A percentile compares a stretch with the other conserved stretches of the same genome.
Conservation (phyloP, 2,888 invertebrate genomes). For the Meteorus cinctellus region DNA sequence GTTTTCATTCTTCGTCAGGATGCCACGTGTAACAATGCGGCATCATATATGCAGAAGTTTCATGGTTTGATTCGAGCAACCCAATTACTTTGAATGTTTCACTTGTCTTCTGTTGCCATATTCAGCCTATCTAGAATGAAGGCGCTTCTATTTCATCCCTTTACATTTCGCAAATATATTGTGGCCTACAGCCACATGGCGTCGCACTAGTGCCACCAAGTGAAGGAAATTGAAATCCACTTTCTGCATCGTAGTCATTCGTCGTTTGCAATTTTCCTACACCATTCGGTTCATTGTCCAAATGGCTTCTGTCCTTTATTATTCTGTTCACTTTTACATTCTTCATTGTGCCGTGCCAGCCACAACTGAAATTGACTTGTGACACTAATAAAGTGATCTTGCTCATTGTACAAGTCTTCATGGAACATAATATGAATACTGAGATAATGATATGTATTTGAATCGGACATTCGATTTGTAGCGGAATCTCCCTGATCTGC, state of each 20-base stretch:
- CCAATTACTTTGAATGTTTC: slow-evolving; percentile 24
- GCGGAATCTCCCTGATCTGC: no score
- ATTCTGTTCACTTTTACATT: neutral
- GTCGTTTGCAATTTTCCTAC: slow-evolving; percentile 22
- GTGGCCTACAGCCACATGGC: slow-evolving; percentile 22
- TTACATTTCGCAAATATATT: neutral
- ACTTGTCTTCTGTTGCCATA: slow-evolving; percentile 11
- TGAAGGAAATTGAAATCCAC: slow-evolving; percentile 23
- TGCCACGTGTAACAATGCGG: neutral
- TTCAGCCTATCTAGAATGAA: neutral
- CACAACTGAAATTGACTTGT: neutral
- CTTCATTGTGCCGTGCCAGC: neutral
- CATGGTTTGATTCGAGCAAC: slow-evolving; percentile 10
- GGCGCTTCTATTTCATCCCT: neutral
- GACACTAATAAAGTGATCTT: neutral
- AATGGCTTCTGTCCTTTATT: neutral
- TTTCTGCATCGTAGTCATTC: neutral
- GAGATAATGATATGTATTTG: neutral
- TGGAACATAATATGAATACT: no score
- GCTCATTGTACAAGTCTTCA: neutral
- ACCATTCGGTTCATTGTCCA: slow-evolving; percentile 27
- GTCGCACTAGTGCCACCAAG: neutral
- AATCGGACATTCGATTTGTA: neutral
- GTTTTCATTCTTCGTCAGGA: neutral
- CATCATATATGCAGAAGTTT: slow-evolving; percentile 19